Conservation (phyloP, 2,113 vertebrate genomes). For the Trachemys scripta region DNA sequence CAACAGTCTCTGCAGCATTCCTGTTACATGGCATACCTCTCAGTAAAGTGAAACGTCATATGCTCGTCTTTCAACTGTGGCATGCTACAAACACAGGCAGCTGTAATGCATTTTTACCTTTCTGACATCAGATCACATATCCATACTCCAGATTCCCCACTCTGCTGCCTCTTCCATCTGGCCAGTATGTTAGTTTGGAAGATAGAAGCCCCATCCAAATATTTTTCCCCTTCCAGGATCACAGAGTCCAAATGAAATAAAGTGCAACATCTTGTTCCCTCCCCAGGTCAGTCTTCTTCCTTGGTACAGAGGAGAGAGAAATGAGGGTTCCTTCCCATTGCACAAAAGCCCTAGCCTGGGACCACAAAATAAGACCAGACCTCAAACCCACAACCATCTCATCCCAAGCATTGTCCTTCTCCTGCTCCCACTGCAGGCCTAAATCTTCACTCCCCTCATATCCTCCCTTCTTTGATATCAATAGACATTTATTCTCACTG, state of each 20-base stretch:
- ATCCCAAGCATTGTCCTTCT: background rate
- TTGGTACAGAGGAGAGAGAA: background rate
- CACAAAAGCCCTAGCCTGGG: background rate
- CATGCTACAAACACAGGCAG: background rate
- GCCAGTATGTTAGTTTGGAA: background rate
- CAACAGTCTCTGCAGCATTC: background rate
- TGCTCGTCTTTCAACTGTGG: background rate
- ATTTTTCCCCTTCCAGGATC: background rate
- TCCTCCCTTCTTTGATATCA: background rate
- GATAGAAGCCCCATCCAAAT: background rate
- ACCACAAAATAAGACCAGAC: background rate
- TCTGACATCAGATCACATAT: background rate
- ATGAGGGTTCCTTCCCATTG: background rate
- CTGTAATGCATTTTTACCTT: background rate
- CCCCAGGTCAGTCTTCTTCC: background rate
- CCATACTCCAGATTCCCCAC: background rate
- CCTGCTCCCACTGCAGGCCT: accelerated
- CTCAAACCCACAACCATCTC: accelerated
- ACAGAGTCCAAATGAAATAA: background rate
- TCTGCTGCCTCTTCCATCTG: background rate
- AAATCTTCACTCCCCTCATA: accelerated
- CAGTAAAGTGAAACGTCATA: background rate
- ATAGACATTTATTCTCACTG: too few relatives aligned
- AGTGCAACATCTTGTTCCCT: background rate
- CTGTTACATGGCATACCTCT: accelerated